Base-by-base conservation (phyloP, 1,140 invertebrate species). In the Aphelenchoides besseyi region DNA sequence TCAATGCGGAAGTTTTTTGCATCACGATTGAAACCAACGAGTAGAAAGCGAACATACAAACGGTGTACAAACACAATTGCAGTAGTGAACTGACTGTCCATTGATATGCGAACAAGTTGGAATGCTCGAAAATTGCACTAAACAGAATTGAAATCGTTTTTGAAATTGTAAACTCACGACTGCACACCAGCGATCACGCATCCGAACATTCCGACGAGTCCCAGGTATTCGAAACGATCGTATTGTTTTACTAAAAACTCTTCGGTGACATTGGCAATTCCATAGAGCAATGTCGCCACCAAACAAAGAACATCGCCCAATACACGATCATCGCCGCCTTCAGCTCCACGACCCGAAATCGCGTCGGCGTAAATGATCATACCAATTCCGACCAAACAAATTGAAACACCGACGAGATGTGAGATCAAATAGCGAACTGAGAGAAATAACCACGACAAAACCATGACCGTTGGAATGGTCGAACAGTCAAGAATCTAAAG, bases 401-500 rank as follows among this genome's bases (percentile, higher is more conserved):
- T 86, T 8, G 89, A 90, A 2, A 92, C 91, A 1, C 92, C 92
- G 3, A 91, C 86, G 35, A 92, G 90, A 84, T 94, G 92, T 0
- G 90, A 89, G 87, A 87, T 78, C 81, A 87, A 88, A 83, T 90
- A 93, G 82, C 86, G 88, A 72, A 88, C 90, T 70, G 89, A 89
- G 74, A 89, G 88, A 82, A 88, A 89, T 77, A 88, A 86, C 87
- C 87, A 92, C 12, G 90, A 91, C 33, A 92, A 85, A 5, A 90
- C 88, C 73, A 94, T 83, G 2, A 92, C 91, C 23, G 90, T 90
- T 0, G 92, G 91, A 72, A 94, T 92, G 23, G 91, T 91, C 70
- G 92, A 91, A 85, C 92, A 93, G 79, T 92, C 91, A 72, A 94
- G 86, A 77, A 93, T 86, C 91, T 93, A 88, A 87, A 90, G 90